Evolutionary conservation across 2,797 vertebrate genomes (phyloP), one percentile per base, ranked within the genome.

Genomic region (Discoglossus pictus): DNA sequence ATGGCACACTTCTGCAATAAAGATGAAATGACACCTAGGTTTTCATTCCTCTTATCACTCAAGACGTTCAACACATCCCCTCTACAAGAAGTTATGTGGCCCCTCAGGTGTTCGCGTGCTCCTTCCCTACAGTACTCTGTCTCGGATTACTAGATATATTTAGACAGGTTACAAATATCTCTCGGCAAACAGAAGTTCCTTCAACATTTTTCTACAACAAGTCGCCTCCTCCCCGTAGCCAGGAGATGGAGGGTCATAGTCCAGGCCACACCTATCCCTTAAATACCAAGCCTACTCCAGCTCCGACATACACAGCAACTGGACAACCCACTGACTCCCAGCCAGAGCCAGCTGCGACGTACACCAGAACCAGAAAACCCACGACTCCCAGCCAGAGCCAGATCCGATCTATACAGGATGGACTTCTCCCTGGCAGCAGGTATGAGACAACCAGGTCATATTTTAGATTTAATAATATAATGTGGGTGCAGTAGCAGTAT

Each of bases 391-490:
- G 8, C 17, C 6, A 1, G 4, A 15, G 31, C 16, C 58, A 13
- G 4, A 9, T 2, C 18, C 9, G 12, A 17, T 1, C 21, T n/a
- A 35, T 5, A 15, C 21, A 40, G 44, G 43, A 76, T 68, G 71
- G 75, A 80, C 25, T 56, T 72, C 3, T 53, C 68, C 38, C 50
- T 77, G n/a, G 2, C 46, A 0, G 50, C 71, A 75, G 78, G 80
- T 79, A 16, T 0, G 67, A 8, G n/a, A 24, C 21, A 23, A 46
- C 12, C 10, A 24, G 7, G 15, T 11, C 8, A n/a, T n/a, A n/a
- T n/a, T n/a, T n/a, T n/a, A n/a, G n/a, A n/a, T n/a, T n/a, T n/a
- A n/a, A n/a, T n/a, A n/a, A n/a, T n/a, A n/a, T n/a, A n/a, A n/a
- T n/a, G n/a, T n/a, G n/a, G n/a, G n/a, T n/a, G n/a, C n/a, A n/a